Evolutionary conservation across 2,113 vertebrate species (phyloP), one percentile per base, ranked within the genome.

Genomic region (Prunella himalayana): DNA sequence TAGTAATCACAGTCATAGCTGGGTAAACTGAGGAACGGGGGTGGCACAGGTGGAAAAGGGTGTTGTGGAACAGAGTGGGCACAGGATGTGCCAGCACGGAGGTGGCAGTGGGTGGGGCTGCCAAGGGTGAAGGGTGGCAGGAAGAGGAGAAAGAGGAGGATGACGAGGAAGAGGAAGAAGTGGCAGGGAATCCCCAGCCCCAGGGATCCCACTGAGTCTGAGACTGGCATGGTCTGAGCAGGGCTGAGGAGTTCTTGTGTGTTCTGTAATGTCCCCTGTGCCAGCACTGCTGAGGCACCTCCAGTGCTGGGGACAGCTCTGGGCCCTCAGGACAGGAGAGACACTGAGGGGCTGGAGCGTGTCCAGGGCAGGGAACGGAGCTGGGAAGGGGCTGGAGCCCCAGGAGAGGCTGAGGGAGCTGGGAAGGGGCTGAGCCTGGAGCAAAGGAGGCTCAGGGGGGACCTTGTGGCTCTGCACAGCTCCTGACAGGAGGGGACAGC

Each of bases 251-350:
- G 14, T 54, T 47, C 10, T 5, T 41, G 17, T 19, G n/a, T 61
- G 30, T 4, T 35, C 24, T 60, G 44, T 17, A 19, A 17, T 45
- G 20, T 60, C 45, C 23, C 51, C 45, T 37, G 60, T 7, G 86
- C 60, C 2, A 2, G 59, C 76, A 0, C 42, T 66, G 60, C 59
- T 60, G 45, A 0, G 60, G 2, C 60, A 25, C 19, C 77, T 81
- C 27, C 66, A 72, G 59, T 4, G 10, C 42, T 50, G 50, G 75
- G 84, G 56, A 39, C 54, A 51, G 44, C 33, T 50, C 61, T 66
- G 71, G 61, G 31, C 31, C 69, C 61, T 59, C 61, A 37, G 45
- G 9, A 59, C 27, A 61, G 0, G 28, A 51, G 31, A 24, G 73
- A 54, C 56, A 1, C 4, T 0, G 49, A 79, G 45, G 72, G 63